Percentiles rank a stretch among this genome's conserved stretches.
These are phyloP conservation scores for Anoplophora glabripennis DNA, from an alignment of 1,140 invertebrate species.

Conservation along the genomic window DNA sequence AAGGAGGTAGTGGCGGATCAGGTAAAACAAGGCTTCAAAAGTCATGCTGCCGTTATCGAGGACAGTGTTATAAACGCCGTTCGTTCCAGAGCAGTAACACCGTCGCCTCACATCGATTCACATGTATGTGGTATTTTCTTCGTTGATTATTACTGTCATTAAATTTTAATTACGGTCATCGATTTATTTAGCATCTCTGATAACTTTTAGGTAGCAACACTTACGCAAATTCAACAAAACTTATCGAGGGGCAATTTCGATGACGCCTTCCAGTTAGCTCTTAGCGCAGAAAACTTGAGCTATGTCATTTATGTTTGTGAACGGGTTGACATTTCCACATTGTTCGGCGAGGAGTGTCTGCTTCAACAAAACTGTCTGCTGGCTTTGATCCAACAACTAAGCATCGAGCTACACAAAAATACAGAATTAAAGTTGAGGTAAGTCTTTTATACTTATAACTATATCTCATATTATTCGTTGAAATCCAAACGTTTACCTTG, in stretches of 20 bases:
- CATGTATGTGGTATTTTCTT: conserved; percentile 48
- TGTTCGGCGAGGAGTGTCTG: conserved; percentile 70
- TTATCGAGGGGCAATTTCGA: conserved; percentile 74
- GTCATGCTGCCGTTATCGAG: conserved; percentile 58
- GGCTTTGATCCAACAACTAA: conserved; percentile 89
- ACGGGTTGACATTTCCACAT: conserved; percentile 68
- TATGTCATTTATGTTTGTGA: conserved; percentile 83
- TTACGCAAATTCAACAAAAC: conserved; percentile 71
- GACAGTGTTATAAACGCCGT: conserved; percentile 58
- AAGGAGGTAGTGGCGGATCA: conserved; percentile 54
- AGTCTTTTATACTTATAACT: conserved; percentile 18
- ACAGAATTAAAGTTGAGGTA: conserved; percentile 88
- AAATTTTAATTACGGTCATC: too few species aligned
- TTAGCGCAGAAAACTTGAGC: conserved; percentile 80
- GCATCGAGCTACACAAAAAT: conserved; percentile 77
- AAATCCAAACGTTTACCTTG: conserved; percentile 2
- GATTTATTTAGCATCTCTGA: too few species aligned
- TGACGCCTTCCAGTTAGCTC: conserved; percentile 84
- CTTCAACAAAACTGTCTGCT: conserved; percentile 83
- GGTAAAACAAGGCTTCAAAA: conserved; percentile 57
- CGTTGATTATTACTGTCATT: too few species aligned
- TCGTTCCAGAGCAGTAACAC: conserved; percentile 68
- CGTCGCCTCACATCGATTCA: conserved; percentile 59
- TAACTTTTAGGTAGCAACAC: conserved; percentile 49
- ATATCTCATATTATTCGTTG: background rate